A percentile compares a stretch with the other conserved stretches of the same genome.
Evolutionary conservation across 2,113 vertebrate species (phyloP).

Genomic region (Todiramphus chloris): DNA sequence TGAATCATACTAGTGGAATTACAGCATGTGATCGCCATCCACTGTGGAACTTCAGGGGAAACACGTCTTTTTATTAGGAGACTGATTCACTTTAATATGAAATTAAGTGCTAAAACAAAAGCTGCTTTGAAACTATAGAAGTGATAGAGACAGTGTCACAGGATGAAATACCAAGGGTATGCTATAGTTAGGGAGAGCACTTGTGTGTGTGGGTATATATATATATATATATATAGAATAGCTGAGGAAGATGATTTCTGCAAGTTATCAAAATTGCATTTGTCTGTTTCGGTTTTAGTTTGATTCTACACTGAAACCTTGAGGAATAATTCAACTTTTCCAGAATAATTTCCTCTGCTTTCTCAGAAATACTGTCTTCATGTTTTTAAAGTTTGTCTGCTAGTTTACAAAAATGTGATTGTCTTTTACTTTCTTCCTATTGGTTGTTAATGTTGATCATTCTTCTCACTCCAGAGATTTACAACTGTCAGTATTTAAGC

Average conservation of each 20-base stretch:
- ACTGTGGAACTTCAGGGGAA: not conserved
- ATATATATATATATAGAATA: not conserved
- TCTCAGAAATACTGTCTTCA: not conserved
- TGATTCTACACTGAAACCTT: not conserved
- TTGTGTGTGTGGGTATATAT: not conserved
- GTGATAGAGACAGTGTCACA: not conserved
- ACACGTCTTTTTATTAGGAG: not conserved
- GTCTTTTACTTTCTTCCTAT: not conserved
- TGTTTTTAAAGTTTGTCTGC: not conserved
- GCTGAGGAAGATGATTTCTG: not conserved
- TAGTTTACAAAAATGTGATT: not conserved
- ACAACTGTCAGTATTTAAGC: not conserved
- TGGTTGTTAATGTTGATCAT: not conserved
- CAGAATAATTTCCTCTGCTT: not conserved
- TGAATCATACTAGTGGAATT: not conserved
- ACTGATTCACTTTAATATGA: not conserved
- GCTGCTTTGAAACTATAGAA: not conserved
- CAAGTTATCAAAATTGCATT: not conserved
- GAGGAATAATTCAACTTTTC: not conserved
- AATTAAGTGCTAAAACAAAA: not conserved
- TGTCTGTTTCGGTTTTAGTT: not conserved
- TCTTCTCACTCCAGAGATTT: not conserved
- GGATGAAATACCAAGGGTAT: not conserved
- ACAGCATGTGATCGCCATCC: rapidly evolving
- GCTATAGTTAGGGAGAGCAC: not conserved